Evolutionary conservation across 1,140 invertebrate species (phyloP).

Genomic region (Laupala kohalensis): DNA sequence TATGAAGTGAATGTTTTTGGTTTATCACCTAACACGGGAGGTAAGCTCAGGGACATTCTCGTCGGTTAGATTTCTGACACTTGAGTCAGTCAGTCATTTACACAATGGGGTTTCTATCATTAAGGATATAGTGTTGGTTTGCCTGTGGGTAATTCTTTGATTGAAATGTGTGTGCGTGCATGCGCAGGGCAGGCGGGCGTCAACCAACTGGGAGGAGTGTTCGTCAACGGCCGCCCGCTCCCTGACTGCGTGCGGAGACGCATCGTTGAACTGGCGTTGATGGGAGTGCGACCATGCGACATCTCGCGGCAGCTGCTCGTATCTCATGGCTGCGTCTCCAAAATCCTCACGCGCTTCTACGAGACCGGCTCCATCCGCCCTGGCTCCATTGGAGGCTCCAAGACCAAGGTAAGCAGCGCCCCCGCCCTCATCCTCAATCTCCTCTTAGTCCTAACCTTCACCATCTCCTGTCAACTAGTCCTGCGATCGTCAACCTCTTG

Average conservation of each 20-base stretch:
- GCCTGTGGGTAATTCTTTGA: no score
- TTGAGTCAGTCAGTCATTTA: no score
- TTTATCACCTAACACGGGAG: no score
- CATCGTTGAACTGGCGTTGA: constrained; percentile 84
- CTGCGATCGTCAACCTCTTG: no score
- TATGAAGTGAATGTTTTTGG: no score
- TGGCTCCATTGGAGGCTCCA: constrained; percentile 78
- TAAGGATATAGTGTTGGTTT: no score
- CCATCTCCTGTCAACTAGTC: no score
- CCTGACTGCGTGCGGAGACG: constrained; percentile 85
- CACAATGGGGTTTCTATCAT: no score
- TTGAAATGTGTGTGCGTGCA: not conserved
- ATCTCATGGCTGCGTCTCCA: constrained; percentile 92
- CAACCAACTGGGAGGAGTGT: constrained; percentile 90
- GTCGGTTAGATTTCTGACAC: no score
- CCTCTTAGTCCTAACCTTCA: no score
- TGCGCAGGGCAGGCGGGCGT: constrained; percentile 78
- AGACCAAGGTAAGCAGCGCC: constrained; percentile 83
- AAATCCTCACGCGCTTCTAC: constrained; percentile 93
- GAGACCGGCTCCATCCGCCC: constrained; percentile 86
- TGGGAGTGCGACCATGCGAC: constrained; percentile 87
- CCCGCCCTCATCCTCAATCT: no score
- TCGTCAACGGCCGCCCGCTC: constrained; percentile 88
- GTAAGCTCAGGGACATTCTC: no score
- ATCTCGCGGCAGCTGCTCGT: constrained; percentile 89